Base-by-base conservation (phyloP, 1,140 invertebrate species). In the Bombus affinis region DNA sequence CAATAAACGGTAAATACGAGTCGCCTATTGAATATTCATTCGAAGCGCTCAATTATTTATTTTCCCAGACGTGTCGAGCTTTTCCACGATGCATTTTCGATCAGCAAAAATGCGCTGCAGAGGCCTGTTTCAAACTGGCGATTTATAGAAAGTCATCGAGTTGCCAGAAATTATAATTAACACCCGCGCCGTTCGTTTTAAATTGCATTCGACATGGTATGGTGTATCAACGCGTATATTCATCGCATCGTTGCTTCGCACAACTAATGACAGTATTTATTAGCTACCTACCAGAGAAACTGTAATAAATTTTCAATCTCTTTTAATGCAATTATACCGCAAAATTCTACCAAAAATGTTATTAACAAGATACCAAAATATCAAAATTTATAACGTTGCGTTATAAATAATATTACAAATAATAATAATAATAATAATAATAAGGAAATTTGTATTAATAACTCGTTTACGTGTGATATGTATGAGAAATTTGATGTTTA, bases 21-120 rank as follows among this genome's bases (percentile, higher is more conserved):
- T 70, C n/a, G 15, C 28, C 74, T 71, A 42, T 53, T 88, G 88
- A 88, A 89, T 89, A 89, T 89, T 89, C 88, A 89, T 89, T 59
- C 25, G 53, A 13, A 18, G 22, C 74, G 62, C 73, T 57, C 22
- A 47, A 70, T 65, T 83, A 76, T 83, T 76, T 83, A 78, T 83
- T 77, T 78, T 77, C 82, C 72, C 74, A 59, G 44, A 47, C 44
- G 65, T 57, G 35, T 78, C 75, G 47, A 77, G 70, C 70, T 77
- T 83, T 83, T 66, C 42, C 57, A 1, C 81, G 18, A 10, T 32
- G 28, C 72, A 35, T 83, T 83, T 83, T 66, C 72, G 25, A 12
- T 37, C 13, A 25, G n/a, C 12, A 62, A n/a, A 74, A 65, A 62
- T n/a, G 22, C 44, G 13, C 70, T 25, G 15, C 25, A 10, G 3